Percentiles rank a stretch among this genome's conserved stretches.
These are phyloP conservation scores for Beroe forskalii DNA, from an alignment of 37 sponge, comb jelly and placozoan species.

Conservation along the genomic window DNA sequence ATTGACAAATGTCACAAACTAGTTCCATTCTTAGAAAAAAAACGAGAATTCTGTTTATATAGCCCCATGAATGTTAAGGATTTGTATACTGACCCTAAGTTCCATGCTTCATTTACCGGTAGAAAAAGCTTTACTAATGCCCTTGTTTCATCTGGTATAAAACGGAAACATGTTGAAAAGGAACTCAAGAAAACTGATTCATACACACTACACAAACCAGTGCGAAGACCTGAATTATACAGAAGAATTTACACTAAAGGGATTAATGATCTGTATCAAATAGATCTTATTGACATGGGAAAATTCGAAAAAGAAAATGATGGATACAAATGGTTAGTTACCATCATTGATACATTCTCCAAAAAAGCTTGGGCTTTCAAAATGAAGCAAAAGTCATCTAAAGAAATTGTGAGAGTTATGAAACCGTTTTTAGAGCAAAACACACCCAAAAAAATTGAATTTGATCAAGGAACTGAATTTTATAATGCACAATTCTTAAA, in stretches of 20 bases:
- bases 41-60: neutral
- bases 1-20: neutral
- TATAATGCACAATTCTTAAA: neutral
- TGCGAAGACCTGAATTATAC: neutral
- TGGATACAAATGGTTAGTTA: slow-evolving; percentile 45
- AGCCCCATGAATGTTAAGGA: neutral
- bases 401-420: neutral
- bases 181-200: neutral
- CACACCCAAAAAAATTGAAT: slow-evolving; percentile 18
- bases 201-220: slow-evolving; percentile 27
- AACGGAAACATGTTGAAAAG: neutral
- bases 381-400: slow-evolving; percentile 21
- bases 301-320: neutral
- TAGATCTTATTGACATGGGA: neutral
- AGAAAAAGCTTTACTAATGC: neutral
- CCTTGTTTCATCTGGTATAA: too few species aligned
- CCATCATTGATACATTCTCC: slow-evolving; percentile 13
- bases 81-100: neutral
- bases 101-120: neutral
- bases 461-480: slow-evolving; percentile 30
- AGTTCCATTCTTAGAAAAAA: neutral
- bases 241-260: slow-evolving; percentile 7
- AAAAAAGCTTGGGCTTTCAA: slow-evolving; percentile 28
- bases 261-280: slow-evolving; percentile 14
- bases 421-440: slow-evolving; percentile 19